These are phyloP conservation scores for Poeciliopsis presidionis DNA, from an alignment of 2,797 vertebrate genomes.

Conservation along the genomic window DNA sequence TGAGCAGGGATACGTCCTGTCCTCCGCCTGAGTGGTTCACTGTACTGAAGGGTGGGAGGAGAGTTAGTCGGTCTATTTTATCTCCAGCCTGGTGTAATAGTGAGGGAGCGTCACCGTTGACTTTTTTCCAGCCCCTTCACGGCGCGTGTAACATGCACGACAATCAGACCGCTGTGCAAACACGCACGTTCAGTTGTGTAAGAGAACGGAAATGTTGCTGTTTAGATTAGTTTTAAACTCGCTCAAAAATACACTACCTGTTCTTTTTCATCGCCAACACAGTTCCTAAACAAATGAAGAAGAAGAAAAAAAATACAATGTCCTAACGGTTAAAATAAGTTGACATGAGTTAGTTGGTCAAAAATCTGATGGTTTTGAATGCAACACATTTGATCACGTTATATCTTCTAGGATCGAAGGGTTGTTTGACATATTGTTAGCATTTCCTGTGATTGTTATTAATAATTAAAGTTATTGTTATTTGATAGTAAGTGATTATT, in stretches of 20 bases:
- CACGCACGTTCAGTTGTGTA: not conserved
- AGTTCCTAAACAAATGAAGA: too few species aligned
- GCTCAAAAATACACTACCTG: not conserved
- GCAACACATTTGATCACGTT: slow-evolving; percentile 28
- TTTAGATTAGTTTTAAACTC: not conserved
- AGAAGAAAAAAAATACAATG: not conserved
- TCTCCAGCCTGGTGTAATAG: slow-evolving; percentile 36
- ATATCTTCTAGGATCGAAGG: not conserved
- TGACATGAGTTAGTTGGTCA: not conserved
- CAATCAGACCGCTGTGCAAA: not conserved
- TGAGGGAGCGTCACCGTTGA: slow-evolving; percentile 51
- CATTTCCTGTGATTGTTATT: not conserved
- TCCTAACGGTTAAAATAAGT: not conserved
- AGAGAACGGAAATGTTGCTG: not conserved
- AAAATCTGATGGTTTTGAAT: slow-evolving; percentile 28
- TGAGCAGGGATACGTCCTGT: not conserved
- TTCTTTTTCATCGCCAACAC: not conserved
- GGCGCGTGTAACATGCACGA: not conserved
- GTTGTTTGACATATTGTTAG: not conserved
- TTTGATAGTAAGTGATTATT: not conserved
- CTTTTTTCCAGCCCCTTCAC: slow-evolving; percentile 43
- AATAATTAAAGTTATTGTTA: too few species aligned
- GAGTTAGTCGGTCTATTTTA: slow-evolving; percentile 47
- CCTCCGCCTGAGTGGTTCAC: slow-evolving; percentile 29
- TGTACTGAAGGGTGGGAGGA: slow-evolving; percentile 57